Conservation (phyloP, 53 echinoderm and acorn worm genomes). For the Actinopyga echinites region DNA sequence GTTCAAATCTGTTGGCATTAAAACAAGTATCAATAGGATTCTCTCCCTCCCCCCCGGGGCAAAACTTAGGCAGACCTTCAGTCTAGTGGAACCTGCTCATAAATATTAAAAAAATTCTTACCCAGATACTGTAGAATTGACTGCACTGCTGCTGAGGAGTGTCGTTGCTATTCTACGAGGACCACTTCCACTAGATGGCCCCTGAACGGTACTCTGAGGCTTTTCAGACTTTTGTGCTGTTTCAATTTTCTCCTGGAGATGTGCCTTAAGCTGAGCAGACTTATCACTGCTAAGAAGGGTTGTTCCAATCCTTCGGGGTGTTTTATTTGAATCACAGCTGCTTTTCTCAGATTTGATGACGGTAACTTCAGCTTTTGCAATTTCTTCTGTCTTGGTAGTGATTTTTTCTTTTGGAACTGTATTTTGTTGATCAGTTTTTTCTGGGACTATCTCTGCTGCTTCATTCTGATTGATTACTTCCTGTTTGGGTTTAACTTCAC, state of each 20-base stretch:
- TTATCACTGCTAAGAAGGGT: not conserved
- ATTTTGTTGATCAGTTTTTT: not conserved
- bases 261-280: not conserved
- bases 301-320: slow-evolving; percentile 2
- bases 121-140: slow-evolving; percentile 27
- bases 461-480: not conserved
- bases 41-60: too few relatives aligned
- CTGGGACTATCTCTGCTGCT: not conserved
- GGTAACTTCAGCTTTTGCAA: not conserved
- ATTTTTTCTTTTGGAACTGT: not conserved
- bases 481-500: not conserved
- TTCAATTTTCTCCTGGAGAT: slow-evolving; percentile 1
- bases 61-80: too few relatives aligned
- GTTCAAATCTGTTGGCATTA: too few relatives aligned
- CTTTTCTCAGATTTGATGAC: not conserved
- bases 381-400: not conserved
- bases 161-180: slow-evolving; percentile 45
- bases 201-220: not conserved
- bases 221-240: not conserved
- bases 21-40: too few relatives aligned
- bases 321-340: not conserved
- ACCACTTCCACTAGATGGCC: not conserved
- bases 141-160: slow-evolving; percentile 22
- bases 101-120: not conserved
- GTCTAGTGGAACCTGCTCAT: too few relatives aligned